phyloP scores from a whole-genome alignment of 2,113 vertebrate species.

The Rhadina sibilatrix region DNA sequence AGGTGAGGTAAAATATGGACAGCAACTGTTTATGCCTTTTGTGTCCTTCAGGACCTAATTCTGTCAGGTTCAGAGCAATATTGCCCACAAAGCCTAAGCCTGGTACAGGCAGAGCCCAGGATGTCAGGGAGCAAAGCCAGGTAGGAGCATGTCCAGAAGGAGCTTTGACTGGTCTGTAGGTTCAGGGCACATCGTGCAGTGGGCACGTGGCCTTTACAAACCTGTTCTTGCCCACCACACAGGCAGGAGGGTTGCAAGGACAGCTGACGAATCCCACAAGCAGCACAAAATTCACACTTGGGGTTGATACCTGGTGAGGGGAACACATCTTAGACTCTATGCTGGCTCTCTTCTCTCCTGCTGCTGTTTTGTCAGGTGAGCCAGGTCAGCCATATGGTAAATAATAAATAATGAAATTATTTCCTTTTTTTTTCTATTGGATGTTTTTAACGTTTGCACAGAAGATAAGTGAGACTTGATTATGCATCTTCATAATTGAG shows the following conservation, averaged over 20 bases:
- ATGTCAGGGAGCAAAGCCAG: background rate
- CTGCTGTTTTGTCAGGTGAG: background rate
- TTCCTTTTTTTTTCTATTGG: background rate
- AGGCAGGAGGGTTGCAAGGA: background rate
- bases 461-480: background rate
- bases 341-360: background rate
- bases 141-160: background rate
- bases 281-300: background rate
- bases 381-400: background rate
- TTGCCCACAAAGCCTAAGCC: background rate
- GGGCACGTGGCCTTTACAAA: accelerated
- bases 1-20: background rate
- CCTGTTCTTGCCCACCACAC: background rate
- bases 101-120: background rate
- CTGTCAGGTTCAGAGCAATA: background rate
- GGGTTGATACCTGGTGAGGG: accelerated
- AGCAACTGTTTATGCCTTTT: background rate
- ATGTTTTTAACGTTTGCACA: background rate
- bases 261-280: background rate
- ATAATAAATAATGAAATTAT: background rate
- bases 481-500: background rate
- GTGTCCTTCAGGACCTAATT: background rate
- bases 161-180: background rate
- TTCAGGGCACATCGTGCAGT: background rate
- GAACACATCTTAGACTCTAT: accelerated